Evolutionary conservation across 2,797 vertebrate species (phyloP).

Genomic region (Artibeus jamaicensis): DNA sequence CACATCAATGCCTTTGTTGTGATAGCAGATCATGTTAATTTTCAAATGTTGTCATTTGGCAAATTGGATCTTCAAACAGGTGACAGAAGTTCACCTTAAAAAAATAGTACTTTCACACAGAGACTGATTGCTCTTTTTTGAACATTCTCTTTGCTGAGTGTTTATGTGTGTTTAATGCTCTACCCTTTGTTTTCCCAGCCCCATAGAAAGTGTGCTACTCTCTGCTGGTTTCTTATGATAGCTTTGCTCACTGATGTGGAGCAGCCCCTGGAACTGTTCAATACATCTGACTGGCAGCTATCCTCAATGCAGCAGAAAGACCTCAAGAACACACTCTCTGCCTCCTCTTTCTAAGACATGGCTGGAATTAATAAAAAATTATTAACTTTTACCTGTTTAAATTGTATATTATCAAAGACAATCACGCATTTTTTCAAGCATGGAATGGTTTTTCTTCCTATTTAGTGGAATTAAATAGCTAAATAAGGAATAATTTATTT

Average conservation of each 20-base stretch:
- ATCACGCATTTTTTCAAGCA: neutral
- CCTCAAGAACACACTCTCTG: neutral
- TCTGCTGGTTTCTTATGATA: conserved; percentile 45
- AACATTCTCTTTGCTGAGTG: conserved; percentile 9
- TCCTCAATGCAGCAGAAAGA: neutral
- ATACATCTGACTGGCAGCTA: conserved; percentile 55
- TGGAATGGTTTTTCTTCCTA: neutral
- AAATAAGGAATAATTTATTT: conserved; percentile 23
- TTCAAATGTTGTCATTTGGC: conserved; percentile 63
- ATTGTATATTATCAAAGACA: conserved; percentile 29
- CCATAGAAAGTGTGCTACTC: conserved; percentile 22
- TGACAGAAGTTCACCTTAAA: conserved; percentile 50
- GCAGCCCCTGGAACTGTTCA: conserved; percentile 51
- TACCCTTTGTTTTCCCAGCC: conserved; percentile 55
- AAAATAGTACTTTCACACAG: conserved; percentile 8
- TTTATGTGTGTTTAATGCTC: conserved; percentile 55
- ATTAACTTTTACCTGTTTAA: conserved; percentile 10
- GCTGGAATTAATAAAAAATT: conserved; percentile 15
- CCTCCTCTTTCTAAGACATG: neutral
- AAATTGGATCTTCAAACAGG: conserved; percentile 63
- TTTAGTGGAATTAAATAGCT: neutral
- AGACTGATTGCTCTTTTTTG: conserved; percentile 29
- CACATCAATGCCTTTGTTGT: conserved; percentile 45
- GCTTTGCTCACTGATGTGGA: conserved; percentile 69
- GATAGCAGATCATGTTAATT: conserved; percentile 54